Conservation (phyloP, 2,888 invertebrate genomes). For the Antheraea yamamai region DNA sequence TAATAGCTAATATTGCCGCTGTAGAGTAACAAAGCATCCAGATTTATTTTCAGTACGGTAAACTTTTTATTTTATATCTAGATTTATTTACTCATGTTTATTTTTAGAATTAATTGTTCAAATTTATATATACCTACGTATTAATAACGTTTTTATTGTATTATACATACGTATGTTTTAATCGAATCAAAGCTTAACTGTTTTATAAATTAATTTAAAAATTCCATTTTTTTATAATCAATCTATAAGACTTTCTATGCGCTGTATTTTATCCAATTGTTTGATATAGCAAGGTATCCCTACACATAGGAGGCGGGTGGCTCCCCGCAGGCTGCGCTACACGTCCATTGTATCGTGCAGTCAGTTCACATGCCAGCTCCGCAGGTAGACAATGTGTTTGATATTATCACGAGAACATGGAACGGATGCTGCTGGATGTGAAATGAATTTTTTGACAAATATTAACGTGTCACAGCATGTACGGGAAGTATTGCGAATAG, state of each 20-base stretch:
- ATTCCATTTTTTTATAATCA: neutral
- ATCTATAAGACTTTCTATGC: neutral
- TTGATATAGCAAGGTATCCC: neutral
- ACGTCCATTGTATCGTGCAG: constrained; percentile 14
- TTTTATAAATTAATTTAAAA: too few relatives aligned
- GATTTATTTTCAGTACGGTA: neutral
- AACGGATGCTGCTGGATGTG: constrained; percentile 5
- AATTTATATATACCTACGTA: too few relatives aligned
- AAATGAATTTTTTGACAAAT: constrained; percentile 4
- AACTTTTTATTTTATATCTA: too few relatives aligned
- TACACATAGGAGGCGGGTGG: neutral
- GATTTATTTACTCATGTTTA: too few relatives aligned
- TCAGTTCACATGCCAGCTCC: neutral
- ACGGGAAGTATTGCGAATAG: neutral
- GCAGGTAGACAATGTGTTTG: constrained; percentile 10
- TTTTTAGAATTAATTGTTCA: too few relatives aligned
- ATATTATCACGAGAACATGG: neutral
- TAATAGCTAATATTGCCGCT: neutral
- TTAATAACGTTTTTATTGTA: too few relatives aligned
- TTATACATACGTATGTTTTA: neutral
- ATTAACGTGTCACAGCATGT: neutral
- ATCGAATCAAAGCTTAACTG: neutral
- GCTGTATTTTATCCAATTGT: neutral
- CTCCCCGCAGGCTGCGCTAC: constrained; percentile 17
- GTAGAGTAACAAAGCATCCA: neutral